Base-by-base conservation (phyloP, 2,888 invertebrate species). In the Drosophila melanosoma region DNA sequence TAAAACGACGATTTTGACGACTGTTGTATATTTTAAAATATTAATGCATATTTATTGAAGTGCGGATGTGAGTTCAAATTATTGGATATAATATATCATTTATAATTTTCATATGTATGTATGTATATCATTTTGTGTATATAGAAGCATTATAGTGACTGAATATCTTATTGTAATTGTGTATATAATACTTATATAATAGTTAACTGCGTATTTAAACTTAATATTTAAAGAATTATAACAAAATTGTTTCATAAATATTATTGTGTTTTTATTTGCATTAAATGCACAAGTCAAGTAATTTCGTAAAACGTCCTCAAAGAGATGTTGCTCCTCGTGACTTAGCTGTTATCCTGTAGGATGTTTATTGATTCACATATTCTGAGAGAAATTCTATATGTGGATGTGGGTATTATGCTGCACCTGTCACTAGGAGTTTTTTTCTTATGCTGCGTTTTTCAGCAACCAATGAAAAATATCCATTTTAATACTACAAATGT, bases 121-220 rank as follows among this genome's bases (percentile, higher is more conserved):
- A 52, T 79, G 59, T 62, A 60, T 66, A 64, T 73, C 61, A 40
- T 63, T 66, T 69, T 87, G 82, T 87, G 87, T 87, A 87, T 83
- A 86, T 89, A 86, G 79, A 79, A 90, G 90, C 89, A 88, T 90
- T 89, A 87, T 87, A 87, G 87, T 89, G 87, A 87, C 87, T 87
- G 87, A 87, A 89, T 90, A 86, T 81, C 74, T 85, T 82, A 85
- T 85, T 90, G 83, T 87, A 90, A 89, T 87, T 87, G 87, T 90
- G 90, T 90, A 89, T 90, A 87, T 90, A 87, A 87, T 87, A 87
- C 89, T 82, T 87, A 29, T 29, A 29, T 29, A 61, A 60, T 87
- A 87, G 90, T 80, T 82, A 90, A 87, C 90, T 76, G 69, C 85
- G 76, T 90, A 90, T 87, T 87, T 87, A 87, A 87, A 90, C 83